phyloP scores from a whole-genome alignment of 2,888 invertebrate genomes.

The Caenorhabditis sp. region DNA sequence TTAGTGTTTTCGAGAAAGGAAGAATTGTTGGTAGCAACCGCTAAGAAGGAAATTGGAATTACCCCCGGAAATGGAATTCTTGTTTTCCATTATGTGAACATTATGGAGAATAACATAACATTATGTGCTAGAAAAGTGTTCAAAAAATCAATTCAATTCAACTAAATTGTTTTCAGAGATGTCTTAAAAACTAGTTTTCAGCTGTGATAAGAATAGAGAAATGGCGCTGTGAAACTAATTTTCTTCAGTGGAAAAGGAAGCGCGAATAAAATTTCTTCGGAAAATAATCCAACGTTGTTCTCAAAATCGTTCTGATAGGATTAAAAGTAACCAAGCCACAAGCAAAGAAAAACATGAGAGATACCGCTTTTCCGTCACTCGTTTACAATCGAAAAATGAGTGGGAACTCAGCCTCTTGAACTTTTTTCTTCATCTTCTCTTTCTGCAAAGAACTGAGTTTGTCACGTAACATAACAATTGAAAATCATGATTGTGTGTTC shows the following conservation, averaged over 20 bases:
- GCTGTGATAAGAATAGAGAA: too few species aligned
- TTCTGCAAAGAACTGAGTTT: not conserved
- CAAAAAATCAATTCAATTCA: too few species aligned
- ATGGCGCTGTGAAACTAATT: too few species aligned
- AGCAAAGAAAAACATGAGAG: not conserved
- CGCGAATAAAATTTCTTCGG: too few species aligned
- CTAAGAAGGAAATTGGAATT: not conserved
- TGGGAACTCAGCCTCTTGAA: not conserved
- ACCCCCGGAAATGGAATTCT: not conserved
- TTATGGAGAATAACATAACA: too few species aligned
- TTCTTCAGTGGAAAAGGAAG: too few species aligned
- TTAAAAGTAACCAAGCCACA: constrained; percentile 3
- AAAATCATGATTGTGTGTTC: not conserved
- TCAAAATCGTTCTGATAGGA: too few species aligned
- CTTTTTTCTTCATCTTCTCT: not conserved
- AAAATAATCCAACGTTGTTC: too few species aligned
- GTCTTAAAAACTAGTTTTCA: too few species aligned
- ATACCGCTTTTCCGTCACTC: not conserved
- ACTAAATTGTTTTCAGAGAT: too few species aligned
- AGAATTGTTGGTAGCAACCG: not conserved
- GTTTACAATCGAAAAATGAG: not conserved
- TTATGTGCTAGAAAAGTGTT: too few species aligned
- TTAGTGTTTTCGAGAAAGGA: not conserved
- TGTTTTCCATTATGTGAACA: too few species aligned
- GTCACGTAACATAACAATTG: not conserved